Percentiles rank a stretch among this genome's conserved stretches.
Evolutionary conservation across 2,888 invertebrate genomes (phyloP).

Genomic region (Hyles lineata): DNA sequence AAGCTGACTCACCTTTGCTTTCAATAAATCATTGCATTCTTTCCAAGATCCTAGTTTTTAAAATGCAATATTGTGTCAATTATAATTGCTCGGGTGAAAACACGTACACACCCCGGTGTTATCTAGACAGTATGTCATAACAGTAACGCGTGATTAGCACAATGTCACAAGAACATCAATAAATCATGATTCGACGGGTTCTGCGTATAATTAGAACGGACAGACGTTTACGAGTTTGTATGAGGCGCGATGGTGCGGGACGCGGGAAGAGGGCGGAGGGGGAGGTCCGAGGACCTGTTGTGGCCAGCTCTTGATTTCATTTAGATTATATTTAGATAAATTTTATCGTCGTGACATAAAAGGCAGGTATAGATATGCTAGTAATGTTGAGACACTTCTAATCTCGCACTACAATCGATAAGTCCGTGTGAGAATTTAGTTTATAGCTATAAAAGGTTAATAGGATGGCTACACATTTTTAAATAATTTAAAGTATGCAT

Average conservation of each 20-base stretch:
- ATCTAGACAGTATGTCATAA: conserved; percentile 14
- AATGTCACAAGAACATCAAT: conserved; percentile 17
- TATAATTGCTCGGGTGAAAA: background rate
- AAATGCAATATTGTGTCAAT: background rate
- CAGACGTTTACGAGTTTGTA: background rate
- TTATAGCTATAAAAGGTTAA: background rate
- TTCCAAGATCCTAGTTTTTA: too few species aligned
- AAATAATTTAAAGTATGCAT: too few species aligned
- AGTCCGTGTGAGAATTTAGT: conserved; percentile 9
- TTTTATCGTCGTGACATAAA: conserved; percentile 36
- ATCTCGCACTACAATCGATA: conserved; percentile 1
- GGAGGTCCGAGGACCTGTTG: conserved; percentile 44
- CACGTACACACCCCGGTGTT: background rate
- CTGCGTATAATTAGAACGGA: conserved; percentile 23
- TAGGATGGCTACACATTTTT: background rate
- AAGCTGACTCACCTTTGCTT: background rate
- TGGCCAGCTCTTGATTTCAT: conserved; percentile 55
- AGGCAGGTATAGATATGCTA: conserved; percentile 16
- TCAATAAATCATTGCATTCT: too few species aligned
- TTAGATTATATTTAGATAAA: conserved; percentile 49
- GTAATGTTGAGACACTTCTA: conserved; percentile 13
- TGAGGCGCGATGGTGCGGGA: background rate
- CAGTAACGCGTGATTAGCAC: conserved; percentile 19
- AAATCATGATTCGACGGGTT: conserved; percentile 12
- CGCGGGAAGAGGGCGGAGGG: background rate